These are phyloP conservation scores for Xerus inauris DNA, from an alignment of 2,113 vertebrate species.

Conservation along the genomic window DNA sequence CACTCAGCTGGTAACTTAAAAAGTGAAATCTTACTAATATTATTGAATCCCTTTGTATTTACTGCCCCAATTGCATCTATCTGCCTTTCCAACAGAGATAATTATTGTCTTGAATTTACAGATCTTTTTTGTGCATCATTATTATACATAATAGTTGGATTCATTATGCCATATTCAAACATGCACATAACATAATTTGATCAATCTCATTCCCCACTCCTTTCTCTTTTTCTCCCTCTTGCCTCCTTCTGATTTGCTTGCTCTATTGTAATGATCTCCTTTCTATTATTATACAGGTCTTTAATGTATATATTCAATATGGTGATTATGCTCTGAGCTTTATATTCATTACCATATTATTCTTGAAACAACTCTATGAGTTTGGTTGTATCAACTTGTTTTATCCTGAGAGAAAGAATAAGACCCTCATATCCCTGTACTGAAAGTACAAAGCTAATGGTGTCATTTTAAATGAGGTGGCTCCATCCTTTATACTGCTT, in stretches of 20 bases:
- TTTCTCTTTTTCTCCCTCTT: no score
- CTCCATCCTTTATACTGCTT: neutral
- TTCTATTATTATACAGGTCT: neutral
- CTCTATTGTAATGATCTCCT: no score
- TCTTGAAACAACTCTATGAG: neutral
- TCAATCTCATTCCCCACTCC: no score
- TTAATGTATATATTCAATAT: neutral
- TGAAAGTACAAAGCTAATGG: neutral
- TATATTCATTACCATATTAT: neutral
- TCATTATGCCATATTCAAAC: no score
- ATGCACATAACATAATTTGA: no score
- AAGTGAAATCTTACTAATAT: neutral
- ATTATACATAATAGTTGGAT: no score
- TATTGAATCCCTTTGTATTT: neutral
- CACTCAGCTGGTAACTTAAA: neutral
- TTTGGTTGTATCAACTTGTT: neutral
- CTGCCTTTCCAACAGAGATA: neutral
- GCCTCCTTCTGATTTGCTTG: no score
- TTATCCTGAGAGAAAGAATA: neutral
- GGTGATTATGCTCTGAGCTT: neutral
- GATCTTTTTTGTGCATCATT: no score
- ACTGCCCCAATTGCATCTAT: neutral
- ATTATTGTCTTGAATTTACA: neutral
- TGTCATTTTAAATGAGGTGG: neutral
- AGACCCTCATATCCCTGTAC: neutral